phyloP scores from a whole-genome alignment of 2,888 invertebrate species.

The Aspidiotus destructor region DNA sequence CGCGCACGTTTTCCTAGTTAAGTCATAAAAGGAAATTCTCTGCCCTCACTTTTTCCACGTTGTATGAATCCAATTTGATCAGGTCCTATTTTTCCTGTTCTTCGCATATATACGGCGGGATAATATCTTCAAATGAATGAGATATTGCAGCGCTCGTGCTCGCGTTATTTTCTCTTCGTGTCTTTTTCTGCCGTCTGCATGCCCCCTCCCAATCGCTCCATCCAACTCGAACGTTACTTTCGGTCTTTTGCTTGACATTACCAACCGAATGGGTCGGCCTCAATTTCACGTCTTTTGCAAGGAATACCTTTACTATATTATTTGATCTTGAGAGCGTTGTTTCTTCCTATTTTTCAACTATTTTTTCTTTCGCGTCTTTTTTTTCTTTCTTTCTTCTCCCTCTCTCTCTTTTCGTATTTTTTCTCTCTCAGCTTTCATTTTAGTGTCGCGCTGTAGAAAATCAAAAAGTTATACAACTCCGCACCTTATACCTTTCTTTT shows the following conservation, averaged over 20 bases:
- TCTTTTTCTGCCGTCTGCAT: conserved; percentile 6
- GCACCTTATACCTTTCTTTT: too few relatives aligned
- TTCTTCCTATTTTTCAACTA: conserved; percentile 16
- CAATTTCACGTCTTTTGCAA: conserved; percentile 15
- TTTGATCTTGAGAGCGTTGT: conserved; percentile 27
- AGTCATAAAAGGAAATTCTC: conserved; percentile 30
- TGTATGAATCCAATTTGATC: conserved; percentile 28
- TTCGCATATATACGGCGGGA: conserved; percentile 5
- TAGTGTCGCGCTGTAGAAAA: conserved; percentile 3
- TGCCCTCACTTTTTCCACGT: conserved; percentile 26
- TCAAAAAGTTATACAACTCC: conserved; percentile 12
- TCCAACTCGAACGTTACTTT: not conserved
- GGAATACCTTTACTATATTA: conserved; percentile 21
- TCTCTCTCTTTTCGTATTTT: too few relatives aligned
- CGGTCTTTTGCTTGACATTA: not conserved
- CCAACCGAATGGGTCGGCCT: not conserved
- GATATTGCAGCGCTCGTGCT: conserved; percentile 24
- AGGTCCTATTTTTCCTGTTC: conserved; percentile 15
- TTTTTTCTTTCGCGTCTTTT: too few relatives aligned
- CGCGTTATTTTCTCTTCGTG: conserved; percentile 9
- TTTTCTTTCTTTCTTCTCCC: too few relatives aligned
- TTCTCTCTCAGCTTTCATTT: too few relatives aligned
- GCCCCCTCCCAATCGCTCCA: conserved; percentile 3
- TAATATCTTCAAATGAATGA: conserved; percentile 27
- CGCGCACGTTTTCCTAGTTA: conserved; percentile 29